Conservation (phyloP, 2,888 invertebrate species). For the Caenorhabditis imperialis region DNA sequence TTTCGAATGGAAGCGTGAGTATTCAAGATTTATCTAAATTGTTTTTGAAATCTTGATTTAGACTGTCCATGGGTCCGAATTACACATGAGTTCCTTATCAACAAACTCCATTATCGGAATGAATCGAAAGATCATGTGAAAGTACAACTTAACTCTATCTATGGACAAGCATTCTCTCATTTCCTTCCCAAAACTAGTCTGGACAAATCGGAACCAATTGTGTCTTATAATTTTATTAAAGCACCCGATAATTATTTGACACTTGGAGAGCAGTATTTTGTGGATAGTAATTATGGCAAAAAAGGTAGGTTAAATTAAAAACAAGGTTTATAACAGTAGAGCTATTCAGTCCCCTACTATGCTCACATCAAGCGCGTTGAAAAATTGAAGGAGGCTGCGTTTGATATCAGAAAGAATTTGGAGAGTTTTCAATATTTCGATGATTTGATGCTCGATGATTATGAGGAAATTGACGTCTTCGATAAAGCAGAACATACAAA, state of each 20-base stretch:
- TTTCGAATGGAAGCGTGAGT: constrained; percentile 29
- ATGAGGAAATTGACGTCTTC: neutral
- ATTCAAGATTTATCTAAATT: too few species aligned
- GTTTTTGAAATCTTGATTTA: constrained; percentile 1
- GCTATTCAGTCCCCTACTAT: constrained; percentile 8
- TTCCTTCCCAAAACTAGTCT: constrained; percentile 13
- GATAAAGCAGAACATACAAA: neutral
- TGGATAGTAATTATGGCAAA: constrained; percentile 19
- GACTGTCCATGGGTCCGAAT: constrained; percentile 3
- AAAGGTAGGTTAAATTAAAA: constrained; percentile 3
- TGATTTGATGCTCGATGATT: neutral
- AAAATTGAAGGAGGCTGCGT: neutral
- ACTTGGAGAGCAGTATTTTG: constrained; percentile 21
- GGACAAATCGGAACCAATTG: neutral
- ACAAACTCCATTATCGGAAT: constrained; percentile 3
- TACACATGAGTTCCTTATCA: constrained; percentile 16
- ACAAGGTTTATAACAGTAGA: neutral
- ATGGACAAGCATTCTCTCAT: constrained; percentile 16
- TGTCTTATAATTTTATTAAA: constrained; percentile 20
- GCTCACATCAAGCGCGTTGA: neutral
- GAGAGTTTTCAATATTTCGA: too few species aligned
- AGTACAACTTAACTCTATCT: constrained; percentile 10
- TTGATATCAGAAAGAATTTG: too few species aligned
- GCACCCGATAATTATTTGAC: constrained; percentile 20
- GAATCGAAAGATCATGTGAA: neutral